Percentiles rank a stretch among this genome's conserved stretches.
These are phyloP conservation scores for Acanthochromis polyacanthus DNA, from an alignment of 2,113 vertebrate genomes.

Conservation along the genomic window DNA sequence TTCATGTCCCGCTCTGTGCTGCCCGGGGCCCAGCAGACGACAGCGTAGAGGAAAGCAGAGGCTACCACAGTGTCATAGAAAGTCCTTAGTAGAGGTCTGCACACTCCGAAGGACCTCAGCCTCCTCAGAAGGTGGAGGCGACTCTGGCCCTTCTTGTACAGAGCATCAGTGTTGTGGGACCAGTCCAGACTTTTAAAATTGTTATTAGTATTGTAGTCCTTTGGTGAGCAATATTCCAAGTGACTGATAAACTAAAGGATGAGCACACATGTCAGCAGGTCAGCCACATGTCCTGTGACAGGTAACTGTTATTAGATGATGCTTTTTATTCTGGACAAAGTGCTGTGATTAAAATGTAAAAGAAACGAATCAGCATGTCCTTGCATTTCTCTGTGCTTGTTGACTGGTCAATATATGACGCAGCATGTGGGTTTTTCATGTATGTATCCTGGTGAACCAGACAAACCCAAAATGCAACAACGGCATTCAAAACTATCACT, in stretches of 20 bases:
- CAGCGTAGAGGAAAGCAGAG: too few species aligned
- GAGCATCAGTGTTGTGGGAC: too few species aligned
- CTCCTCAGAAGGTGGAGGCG: too few species aligned
- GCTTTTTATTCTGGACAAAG: background rate
- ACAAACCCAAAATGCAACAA: background rate
- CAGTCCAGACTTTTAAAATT: too few species aligned
- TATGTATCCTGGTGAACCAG: background rate
- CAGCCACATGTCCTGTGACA: background rate
- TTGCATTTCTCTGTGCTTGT: background rate
- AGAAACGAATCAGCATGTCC: background rate
- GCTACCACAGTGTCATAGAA: too few species aligned
- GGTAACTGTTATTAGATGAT: background rate
- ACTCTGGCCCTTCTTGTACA: too few species aligned
- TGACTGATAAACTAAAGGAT: constrained; percentile 2
- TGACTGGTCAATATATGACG: background rate
- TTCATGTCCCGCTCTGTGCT: too few species aligned
- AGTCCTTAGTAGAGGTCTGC: too few species aligned
- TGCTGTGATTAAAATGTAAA: background rate
- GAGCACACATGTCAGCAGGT: background rate
- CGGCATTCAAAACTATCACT: background rate
- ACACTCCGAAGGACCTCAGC: too few species aligned
- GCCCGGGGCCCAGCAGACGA: too few species aligned
- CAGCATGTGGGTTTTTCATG: background rate
- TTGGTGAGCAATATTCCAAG: background rate
- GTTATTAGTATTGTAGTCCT: background rate